A percentile compares a stretch with the other conserved stretches of the same genome.
Evolutionary conservation across 2,888 invertebrate genomes (phyloP).

Genomic region (Lepidochrysops patricia): DNA sequence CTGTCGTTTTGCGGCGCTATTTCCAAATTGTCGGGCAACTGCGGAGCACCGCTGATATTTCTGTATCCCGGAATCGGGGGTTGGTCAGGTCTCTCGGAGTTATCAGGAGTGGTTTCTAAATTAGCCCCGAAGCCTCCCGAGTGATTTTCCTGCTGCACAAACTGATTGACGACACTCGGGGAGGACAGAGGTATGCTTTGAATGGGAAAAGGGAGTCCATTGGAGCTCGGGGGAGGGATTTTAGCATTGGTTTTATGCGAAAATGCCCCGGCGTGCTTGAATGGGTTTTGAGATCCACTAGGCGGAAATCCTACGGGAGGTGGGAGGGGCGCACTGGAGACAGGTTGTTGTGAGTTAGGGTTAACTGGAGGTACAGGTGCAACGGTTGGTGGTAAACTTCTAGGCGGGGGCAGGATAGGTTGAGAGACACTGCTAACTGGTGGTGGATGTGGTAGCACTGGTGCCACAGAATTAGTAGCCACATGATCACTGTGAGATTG

Average conservation of each 20-base stretch:
- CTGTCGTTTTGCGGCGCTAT: constrained; percentile 80
- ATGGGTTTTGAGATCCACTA: constrained; percentile 48
- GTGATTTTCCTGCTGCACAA: constrained; percentile 45
- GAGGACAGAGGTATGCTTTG: constrained; percentile 46
- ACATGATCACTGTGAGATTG: neutral
- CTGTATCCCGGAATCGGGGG: constrained; percentile 42
- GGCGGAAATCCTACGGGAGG: constrained; percentile 25
- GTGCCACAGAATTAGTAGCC: neutral
- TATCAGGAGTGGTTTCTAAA: constrained; percentile 79
- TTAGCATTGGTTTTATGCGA: constrained; percentile 60
- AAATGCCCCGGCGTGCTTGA: constrained; percentile 59
- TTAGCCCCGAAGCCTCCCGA: constrained; percentile 71
- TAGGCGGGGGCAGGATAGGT: neutral
- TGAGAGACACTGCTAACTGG: constrained; percentile 14
- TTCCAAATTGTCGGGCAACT: constrained; percentile 74
- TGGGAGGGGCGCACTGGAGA: constrained; percentile 16
- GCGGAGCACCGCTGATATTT: constrained; percentile 37
- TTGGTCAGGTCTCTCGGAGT: constrained; percentile 78
- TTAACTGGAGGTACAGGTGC: constrained; percentile 17
- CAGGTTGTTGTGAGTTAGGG: constrained; percentile 13
- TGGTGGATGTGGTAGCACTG: neutral
- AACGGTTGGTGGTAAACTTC: constrained; percentile 10
- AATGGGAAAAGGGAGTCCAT: constrained; percentile 39
- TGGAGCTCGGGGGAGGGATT: constrained; percentile 25
- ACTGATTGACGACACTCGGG: constrained; percentile 48